Evolutionary conservation across 2,113 vertebrate species (phyloP), one percentile per base, ranked within the genome.

Genomic region (Sigmodon hispidus): DNA sequence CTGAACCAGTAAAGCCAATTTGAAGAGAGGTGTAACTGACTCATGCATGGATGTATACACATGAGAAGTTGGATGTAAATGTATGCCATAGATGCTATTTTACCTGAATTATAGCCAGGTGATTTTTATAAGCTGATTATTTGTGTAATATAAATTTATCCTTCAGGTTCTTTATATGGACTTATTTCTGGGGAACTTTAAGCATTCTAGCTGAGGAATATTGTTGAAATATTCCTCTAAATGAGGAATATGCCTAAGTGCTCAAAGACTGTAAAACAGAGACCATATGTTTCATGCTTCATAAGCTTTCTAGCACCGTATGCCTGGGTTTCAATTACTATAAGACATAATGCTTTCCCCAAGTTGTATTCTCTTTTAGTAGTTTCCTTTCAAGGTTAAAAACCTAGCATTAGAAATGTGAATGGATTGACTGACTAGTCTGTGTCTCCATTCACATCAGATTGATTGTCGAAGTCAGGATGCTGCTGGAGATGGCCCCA

Each of bases 171-270:
- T 91, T 17, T 52, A 4, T 3, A 55, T 21, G 83, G 19, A 61
- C 17, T 48, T 94, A 12, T 95, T 89, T 89, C 80, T 89, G 48
- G 61, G 92, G 55, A 89, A 72, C 24, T 88, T 89, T 70, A 52
- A 96, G 86, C 43, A 96, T 97, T 94, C 96, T 93, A 97, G 83
- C 80, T 97, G 91, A 98, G 80, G 88, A 97, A 90, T 96, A 94
- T 93, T 84, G 19, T 95, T 97, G 94, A 98, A 97, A 97, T 98
- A 97, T 94, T 92, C 91, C 40, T 89, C 45, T 10, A 40, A 43
- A 34, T 89, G 34, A 72, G 90, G 91, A 97, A 97, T 96, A 87
- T 96, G 93, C 95, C 96, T 97, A 94, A 97, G 97, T 96, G 15
- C 81, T 97, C 94, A 97, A 96, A 92, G 61, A 87, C 92, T 97